A percentile compares a stretch with the other conserved stretches of the same genome.
Conservation (phyloP, 2,113 vertebrate species). For the Orientallactaga bullata region DNA sequence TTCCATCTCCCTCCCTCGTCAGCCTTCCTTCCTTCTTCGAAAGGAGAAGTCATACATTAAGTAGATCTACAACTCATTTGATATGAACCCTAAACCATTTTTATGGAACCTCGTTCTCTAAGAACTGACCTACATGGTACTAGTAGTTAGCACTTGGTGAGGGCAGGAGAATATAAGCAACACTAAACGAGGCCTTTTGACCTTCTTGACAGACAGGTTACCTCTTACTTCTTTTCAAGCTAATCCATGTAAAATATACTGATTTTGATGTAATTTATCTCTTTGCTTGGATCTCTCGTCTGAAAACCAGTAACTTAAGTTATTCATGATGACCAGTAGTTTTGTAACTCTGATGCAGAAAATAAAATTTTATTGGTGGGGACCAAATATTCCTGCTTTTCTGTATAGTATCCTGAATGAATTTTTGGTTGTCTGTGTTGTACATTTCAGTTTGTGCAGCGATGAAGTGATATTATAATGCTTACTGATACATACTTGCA, state of each 20-base stretch:
- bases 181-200: constrained; percentile 82
- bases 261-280: constrained; percentile 74
- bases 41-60: constrained; percentile 95
- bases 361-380: constrained; percentile 68
- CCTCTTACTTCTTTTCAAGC: constrained; percentile 45
- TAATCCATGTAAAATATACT: constrained; percentile 71
- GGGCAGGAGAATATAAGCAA: constrained; percentile 81
- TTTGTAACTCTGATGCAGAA: constrained; percentile 56
- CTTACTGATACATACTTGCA: constrained; percentile 40
- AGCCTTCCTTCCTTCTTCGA: constrained; percentile 94
- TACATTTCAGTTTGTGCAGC: constrained; percentile 64
- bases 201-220: constrained; percentile 56
- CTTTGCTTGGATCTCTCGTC: constrained; percentile 68
- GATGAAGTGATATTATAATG: constrained; percentile 54
- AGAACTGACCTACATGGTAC: constrained; percentile 85
- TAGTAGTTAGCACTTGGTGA: constrained; percentile 85
- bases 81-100: constrained; percentile 86
- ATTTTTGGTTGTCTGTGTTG: constrained; percentile 64
- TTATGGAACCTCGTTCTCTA: constrained; percentile 55
- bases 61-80: constrained; percentile 96
- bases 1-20: constrained; percentile 95
- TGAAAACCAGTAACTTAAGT: constrained; percentile 62
- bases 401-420: constrained; percentile 63
- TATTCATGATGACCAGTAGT: constrained; percentile 67
- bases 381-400: constrained; percentile 59